phyloP scores from a whole-genome alignment of 2,888 invertebrate species.

The Plagodis pulveraria region DNA sequence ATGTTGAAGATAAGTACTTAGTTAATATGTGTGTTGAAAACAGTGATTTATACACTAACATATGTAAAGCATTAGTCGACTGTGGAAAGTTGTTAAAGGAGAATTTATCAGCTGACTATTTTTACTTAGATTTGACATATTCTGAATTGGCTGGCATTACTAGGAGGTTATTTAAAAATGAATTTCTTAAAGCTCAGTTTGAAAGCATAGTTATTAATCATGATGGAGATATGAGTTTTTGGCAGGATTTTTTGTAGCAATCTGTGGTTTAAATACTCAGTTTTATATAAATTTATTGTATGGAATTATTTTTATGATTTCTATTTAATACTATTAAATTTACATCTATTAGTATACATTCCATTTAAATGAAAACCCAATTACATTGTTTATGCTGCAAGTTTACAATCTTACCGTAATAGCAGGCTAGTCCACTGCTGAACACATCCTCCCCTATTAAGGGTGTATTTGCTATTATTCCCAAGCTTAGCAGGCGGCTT shows the following conservation, averaged over 20 bases:
- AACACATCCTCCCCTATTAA: too few species aligned
- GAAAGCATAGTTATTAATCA: slow-evolving; percentile 70
- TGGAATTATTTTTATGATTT: slow-evolving; percentile 3
- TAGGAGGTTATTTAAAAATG: slow-evolving; percentile 65
- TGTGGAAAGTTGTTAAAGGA: slow-evolving; percentile 66
- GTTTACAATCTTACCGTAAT: too few species aligned
- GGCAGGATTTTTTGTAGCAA: slow-evolving; percentile 59
- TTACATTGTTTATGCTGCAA: too few species aligned
- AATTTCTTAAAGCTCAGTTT: slow-evolving; percentile 68
- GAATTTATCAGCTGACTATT: slow-evolving; percentile 66
- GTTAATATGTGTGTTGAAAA: slow-evolving; percentile 61
- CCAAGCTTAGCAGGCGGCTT: too few species aligned
- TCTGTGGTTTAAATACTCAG: slow-evolving; percentile 22
- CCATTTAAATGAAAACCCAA: too few species aligned
- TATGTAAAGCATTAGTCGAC: slow-evolving; percentile 67
- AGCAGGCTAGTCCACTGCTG: too few species aligned
- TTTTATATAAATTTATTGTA: slow-evolving; percentile 8
- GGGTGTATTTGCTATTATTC: too few species aligned
- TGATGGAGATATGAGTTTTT: slow-evolving; percentile 69
- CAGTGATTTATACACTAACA: slow-evolving; percentile 55
- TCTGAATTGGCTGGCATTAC: slow-evolving; percentile 74
- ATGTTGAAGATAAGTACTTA: slow-evolving; percentile 55
- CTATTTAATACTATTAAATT: too few species aligned
- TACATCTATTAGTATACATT: too few species aligned
- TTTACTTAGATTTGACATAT: slow-evolving; percentile 80